Conservation (phyloP, 2,113 vertebrate species). For the Ciconia maguari region DNA sequence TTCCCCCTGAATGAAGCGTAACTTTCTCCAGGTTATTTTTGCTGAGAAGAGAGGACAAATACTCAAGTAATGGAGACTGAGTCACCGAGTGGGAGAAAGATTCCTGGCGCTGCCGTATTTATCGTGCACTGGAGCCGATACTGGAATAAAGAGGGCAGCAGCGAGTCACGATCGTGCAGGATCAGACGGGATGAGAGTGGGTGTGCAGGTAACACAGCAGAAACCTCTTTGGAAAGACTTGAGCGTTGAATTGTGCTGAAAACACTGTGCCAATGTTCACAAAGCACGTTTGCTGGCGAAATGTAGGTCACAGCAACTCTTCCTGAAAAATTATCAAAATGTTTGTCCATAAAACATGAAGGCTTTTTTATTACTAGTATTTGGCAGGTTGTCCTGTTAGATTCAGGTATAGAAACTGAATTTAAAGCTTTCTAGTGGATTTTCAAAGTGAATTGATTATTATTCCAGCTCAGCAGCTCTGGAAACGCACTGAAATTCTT, state of each 20-base stretch:
- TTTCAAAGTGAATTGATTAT: neutral
- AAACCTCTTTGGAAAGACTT: neutral
- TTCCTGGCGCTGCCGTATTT: neutral
- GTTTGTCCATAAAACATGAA: neutral
- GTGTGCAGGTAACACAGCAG: neutral
- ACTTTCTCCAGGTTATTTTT: neutral
- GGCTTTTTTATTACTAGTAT: neutral
- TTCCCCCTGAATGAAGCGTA: neutral
- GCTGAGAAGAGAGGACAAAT: neutral
- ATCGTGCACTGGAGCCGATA: neutral
- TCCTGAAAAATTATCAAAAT: neutral
- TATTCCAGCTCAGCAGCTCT: neutral
- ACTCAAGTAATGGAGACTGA: neutral
- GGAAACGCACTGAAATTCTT: neutral
- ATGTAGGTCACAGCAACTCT: neutral
- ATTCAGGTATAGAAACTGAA: neutral
- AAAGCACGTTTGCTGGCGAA: neutral
- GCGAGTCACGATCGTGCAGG: neutral
- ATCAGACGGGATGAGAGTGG: fast-evolving
- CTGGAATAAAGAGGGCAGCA: conserved; percentile 29
- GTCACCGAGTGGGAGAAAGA: neutral
- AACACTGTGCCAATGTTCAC: fast-evolving
- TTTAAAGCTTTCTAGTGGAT: neutral
- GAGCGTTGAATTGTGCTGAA: neutral
- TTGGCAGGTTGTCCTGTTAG: neutral